Evolutionary conservation across 1,140 invertebrate genomes (phyloP).

Genomic region (Zaprionus kolodkinae): DNA sequence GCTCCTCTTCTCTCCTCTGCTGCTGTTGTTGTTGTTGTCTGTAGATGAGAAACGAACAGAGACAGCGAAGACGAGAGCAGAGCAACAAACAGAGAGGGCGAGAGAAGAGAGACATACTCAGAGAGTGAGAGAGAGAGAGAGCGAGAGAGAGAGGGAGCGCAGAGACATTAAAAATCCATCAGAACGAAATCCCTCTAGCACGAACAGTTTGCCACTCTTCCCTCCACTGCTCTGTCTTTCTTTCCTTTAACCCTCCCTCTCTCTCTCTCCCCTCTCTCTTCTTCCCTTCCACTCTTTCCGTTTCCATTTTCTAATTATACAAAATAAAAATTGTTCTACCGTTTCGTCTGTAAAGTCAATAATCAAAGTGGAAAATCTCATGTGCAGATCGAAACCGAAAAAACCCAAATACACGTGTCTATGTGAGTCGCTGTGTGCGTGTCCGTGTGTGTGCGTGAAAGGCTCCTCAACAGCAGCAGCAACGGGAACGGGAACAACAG

Average conservation of each 20-base stretch:
- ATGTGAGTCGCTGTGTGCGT: slow-evolving; percentile 8
- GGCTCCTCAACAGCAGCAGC: slow-evolving; percentile 18
- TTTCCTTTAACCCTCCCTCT: not conserved
- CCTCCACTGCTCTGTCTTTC: too few species aligned
- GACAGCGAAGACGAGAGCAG: too few species aligned
- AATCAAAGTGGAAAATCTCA: slow-evolving; percentile 19
- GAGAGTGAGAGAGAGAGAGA: too few species aligned
- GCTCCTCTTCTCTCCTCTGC: not conserved
- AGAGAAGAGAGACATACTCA: too few species aligned
- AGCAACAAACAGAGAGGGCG: too few species aligned
- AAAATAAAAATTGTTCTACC: not conserved
- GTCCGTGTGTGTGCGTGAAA: slow-evolving; percentile 19
- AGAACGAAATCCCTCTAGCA: not conserved
- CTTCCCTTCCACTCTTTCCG: not conserved
- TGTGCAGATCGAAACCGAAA: slow-evolving; percentile 16
- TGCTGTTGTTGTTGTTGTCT: not conserved
- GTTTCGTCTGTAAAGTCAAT: slow-evolving; percentile 4
- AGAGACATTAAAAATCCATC: slow-evolving; percentile 22
- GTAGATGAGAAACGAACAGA: not conserved
- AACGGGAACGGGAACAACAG: too few species aligned
- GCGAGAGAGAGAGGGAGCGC: too few species aligned
- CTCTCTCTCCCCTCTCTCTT: not conserved
- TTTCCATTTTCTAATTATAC: slow-evolving; percentile 1
- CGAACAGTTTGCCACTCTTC: not conserved
- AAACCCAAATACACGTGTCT: slow-evolving; percentile 12